A percentile compares a stretch with the other conserved stretches of the same genome.
Evolutionary conservation across 2,797 vertebrate genomes (phyloP).

Genomic region (Nannoperca obscura): DNA sequence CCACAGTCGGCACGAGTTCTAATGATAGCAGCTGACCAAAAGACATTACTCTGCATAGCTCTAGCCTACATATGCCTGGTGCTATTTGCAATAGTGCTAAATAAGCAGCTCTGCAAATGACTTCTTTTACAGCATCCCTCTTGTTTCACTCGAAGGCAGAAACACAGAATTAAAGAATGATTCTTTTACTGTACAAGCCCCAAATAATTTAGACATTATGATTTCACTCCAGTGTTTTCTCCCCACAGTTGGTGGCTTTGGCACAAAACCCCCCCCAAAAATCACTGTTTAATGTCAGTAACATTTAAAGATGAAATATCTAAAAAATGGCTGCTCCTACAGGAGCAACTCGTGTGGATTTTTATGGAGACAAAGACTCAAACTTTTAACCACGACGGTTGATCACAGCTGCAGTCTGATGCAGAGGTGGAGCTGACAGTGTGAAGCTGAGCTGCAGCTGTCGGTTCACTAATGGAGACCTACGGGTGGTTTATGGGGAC

Average conservation of each 20-base stretch:
- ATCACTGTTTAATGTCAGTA: not conserved
- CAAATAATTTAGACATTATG: not conserved
- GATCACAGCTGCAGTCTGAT: slow-evolving; percentile 31
- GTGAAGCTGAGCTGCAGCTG: slow-evolving; percentile 47
- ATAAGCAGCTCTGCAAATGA: slow-evolving; percentile 65
- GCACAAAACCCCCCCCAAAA: slow-evolving; percentile 11
- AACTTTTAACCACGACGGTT: not conserved
- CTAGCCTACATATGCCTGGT: slow-evolving; percentile 56
- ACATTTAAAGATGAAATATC: slow-evolving; percentile 4
- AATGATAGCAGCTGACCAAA: slow-evolving; percentile 61
- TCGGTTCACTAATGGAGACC: slow-evolving; percentile 16
- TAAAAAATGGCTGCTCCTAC: not conserved
- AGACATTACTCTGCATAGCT: slow-evolving; percentile 68
- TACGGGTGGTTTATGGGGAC: slow-evolving; percentile 38
- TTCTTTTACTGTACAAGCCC: not conserved
- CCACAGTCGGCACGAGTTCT: slow-evolving; percentile 33
- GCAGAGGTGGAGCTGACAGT: slow-evolving; percentile 34
- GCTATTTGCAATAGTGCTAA: slow-evolving; percentile 53
- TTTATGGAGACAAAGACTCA: slow-evolving; percentile 4
- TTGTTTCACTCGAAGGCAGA: slow-evolving; percentile 10
- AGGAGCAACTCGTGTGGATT: not conserved
- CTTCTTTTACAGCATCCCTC: slow-evolving; percentile 54
- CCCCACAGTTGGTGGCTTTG: not conserved
- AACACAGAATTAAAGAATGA: not conserved
- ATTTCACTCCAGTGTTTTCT: not conserved